Conservation (phyloP, 1,140 invertebrate species). For the Ganaspis sp. region DNA sequence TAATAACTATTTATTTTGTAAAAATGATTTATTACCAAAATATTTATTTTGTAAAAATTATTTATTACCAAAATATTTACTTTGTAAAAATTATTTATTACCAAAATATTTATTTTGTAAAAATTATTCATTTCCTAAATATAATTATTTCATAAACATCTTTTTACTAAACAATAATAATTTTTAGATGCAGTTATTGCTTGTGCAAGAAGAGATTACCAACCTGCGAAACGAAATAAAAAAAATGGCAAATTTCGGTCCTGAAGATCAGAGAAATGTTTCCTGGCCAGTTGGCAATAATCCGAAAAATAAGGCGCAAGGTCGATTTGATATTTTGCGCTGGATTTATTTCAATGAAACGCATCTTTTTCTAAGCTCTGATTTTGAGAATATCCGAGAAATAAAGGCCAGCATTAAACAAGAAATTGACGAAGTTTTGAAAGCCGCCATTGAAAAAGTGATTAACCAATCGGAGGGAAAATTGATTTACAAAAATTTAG, state of each 20-base stretch:
- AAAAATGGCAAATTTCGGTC: conserved; percentile 69
- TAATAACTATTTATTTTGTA: no score
- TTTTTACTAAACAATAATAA: no score
- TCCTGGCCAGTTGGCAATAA: conserved; percentile 91
- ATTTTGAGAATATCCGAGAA: conserved; percentile 79
- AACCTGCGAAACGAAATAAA: conserved; percentile 73
- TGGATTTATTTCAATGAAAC: conserved; percentile 91
- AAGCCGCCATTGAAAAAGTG: conserved; percentile 78
- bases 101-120: no score
- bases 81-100: no score
- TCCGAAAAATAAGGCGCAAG: conserved; percentile 80
- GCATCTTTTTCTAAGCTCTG: conserved; percentile 86
- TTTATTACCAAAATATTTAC: no score
- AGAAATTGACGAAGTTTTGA: conserved; percentile 83
- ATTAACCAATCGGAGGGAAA: conserved; percentile 77
- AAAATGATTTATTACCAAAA: no score
- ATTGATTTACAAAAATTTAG: conserved; percentile 78
- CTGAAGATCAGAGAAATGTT: conserved; percentile 74
- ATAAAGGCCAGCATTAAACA: conserved; percentile 79
- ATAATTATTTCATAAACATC: background rate
- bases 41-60: no score
- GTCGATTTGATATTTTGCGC: conserved; percentile 89
- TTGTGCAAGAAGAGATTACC: conserved; percentile 75
- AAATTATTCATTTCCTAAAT: no score
- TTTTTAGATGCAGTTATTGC: conserved; percentile 75